Percentiles rank a stretch among this genome's conserved stretches.
phyloP scores from a whole-genome alignment of 2,888 invertebrate genomes.

The Diachrysia chrysitis region DNA sequence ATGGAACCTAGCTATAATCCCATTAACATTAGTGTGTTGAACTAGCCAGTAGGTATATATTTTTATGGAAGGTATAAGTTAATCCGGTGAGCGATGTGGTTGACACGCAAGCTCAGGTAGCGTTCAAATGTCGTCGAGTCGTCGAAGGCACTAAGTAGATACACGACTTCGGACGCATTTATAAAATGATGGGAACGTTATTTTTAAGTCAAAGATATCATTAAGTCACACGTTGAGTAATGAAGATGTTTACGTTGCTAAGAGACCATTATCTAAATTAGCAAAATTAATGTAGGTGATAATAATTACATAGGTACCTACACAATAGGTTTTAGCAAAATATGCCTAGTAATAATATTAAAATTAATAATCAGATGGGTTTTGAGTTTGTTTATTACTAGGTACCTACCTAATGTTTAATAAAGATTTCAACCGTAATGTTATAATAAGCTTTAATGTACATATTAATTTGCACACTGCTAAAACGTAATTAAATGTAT shows the following conservation, averaged over 20 bases:
- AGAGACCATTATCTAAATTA: background rate
- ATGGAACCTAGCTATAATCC: slow-evolving; percentile 78
- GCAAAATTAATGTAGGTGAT: background rate
- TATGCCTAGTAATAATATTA: too few relatives aligned
- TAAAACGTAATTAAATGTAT: slow-evolving; percentile 26
- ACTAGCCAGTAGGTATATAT: slow-evolving; percentile 69
- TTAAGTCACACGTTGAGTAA: slow-evolving; percentile 3
- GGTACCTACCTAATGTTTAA: too few relatives aligned
- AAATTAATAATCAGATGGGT: too few relatives aligned
- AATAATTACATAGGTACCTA: too few relatives aligned
- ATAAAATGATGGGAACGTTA: slow-evolving; percentile 33
- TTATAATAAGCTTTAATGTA: background rate
- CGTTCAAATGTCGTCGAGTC: slow-evolving; percentile 59
- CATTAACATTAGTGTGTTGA: slow-evolving; percentile 78
- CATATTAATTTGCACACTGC: slow-evolving; percentile 23
- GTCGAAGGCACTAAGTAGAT: slow-evolving; percentile 41
- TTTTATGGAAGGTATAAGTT: slow-evolving; percentile 80
- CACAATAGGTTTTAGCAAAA: too few relatives aligned
- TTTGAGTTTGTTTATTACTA: too few relatives aligned
- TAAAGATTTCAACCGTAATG: too few relatives aligned
- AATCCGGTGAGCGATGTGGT: slow-evolving; percentile 77
- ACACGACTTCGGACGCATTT: slow-evolving; percentile 33
- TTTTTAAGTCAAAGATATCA: slow-evolving; percentile 36
- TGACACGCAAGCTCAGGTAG: slow-evolving; percentile 79
- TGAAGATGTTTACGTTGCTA: background rate